Percentiles rank a stretch among this genome's conserved stretches.
Evolutionary conservation across 2,888 invertebrate species (phyloP).

Genomic region (Acleris sparsana): DNA sequence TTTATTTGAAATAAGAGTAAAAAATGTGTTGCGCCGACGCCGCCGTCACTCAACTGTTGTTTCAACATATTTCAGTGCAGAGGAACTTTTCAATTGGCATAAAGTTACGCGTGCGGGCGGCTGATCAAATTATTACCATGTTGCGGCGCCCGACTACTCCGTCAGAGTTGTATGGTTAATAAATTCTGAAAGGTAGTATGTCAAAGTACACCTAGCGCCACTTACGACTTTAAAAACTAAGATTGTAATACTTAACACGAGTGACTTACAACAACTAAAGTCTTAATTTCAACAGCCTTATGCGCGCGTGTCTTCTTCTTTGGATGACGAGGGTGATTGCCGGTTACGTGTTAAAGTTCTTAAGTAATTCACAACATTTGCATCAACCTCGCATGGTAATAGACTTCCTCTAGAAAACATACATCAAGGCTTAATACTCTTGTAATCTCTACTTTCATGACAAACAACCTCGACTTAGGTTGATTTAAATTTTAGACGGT

Average conservation of each 20-base stretch:
- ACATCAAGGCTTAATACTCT: conserved; percentile 50
- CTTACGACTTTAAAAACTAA: conserved; percentile 28
- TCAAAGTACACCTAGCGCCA: conserved; percentile 39
- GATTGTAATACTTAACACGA: conserved; percentile 36
- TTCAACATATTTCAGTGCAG: conserved; percentile 66
- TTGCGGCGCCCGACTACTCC: conserved; percentile 65
- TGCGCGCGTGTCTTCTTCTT: conserved; percentile 53
- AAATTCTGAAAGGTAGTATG: conserved; percentile 52
- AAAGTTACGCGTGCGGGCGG: conserved; percentile 68
- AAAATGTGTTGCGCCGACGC: conserved; percentile 42
- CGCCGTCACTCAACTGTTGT: conserved; percentile 55
- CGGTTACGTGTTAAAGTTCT: conserved; percentile 68
- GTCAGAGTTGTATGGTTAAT: conserved; percentile 52
- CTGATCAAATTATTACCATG: conserved; percentile 81
- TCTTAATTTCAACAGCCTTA: conserved; percentile 38
- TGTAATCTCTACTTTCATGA: conserved; percentile 30
- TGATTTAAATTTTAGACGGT: conserved; percentile 19
- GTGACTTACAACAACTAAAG: conserved; percentile 45
- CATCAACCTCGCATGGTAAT: conserved; percentile 55
- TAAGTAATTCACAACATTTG: conserved; percentile 78
- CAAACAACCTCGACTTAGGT: conserved; percentile 19
- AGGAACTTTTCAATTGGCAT: conserved; percentile 75
- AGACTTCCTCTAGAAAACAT: conserved; percentile 53
- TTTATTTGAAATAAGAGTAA: conserved; percentile 48
- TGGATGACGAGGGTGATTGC: conserved; percentile 77